Percentiles rank a stretch among this genome's conserved stretches.
phyloP scores from a whole-genome alignment of 1,140 invertebrate genomes.

The Leptoteleia sp. region DNA sequence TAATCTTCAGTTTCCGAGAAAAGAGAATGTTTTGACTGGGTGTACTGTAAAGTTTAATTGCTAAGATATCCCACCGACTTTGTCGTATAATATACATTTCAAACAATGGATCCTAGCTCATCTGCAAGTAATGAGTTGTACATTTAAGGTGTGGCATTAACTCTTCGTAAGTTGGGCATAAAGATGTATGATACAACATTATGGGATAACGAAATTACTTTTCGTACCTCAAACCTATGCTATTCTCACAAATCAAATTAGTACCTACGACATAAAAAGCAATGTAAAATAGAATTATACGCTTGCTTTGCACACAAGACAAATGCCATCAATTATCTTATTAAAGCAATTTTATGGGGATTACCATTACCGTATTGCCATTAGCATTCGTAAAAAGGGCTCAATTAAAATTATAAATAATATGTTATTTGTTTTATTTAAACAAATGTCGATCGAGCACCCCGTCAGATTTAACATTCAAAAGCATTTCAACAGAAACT shows the following conservation, averaged over 20 bases:
- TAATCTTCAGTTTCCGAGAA: constrained; percentile 40
- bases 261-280: constrained; percentile 14
- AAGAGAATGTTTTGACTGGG: constrained; percentile 26
- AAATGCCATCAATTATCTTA: constrained; percentile 6
- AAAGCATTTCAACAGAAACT: too few relatives aligned
- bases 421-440: too few relatives aligned
- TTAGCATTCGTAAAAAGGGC: too few relatives aligned
- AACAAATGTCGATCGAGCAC: too few relatives aligned
- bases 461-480: too few relatives aligned
- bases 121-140: constrained; percentile 35
- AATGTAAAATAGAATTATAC: constrained; percentile 16
- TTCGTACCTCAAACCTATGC: constrained; percentile 3
- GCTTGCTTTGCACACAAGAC: constrained; percentile 5
- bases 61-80: constrained; percentile 17
- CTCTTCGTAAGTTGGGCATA: constrained; percentile 20
- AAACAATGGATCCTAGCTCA: constrained; percentile 44
- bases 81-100: constrained; percentile 39
- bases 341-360: constrained; percentile 3
- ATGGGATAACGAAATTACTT: constrained; percentile 16
- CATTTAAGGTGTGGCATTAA: constrained; percentile 43
- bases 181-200: constrained; percentile 34
- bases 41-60: constrained; percentile 36
- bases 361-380: too few relatives aligned
- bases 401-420: too few relatives aligned
- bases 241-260: constrained; percentile 18